Percentiles rank a stretch among this genome's conserved stretches.
phyloP scores from a whole-genome alignment of 2,113 vertebrate species.

The Cyanistes caeruleus region DNA sequence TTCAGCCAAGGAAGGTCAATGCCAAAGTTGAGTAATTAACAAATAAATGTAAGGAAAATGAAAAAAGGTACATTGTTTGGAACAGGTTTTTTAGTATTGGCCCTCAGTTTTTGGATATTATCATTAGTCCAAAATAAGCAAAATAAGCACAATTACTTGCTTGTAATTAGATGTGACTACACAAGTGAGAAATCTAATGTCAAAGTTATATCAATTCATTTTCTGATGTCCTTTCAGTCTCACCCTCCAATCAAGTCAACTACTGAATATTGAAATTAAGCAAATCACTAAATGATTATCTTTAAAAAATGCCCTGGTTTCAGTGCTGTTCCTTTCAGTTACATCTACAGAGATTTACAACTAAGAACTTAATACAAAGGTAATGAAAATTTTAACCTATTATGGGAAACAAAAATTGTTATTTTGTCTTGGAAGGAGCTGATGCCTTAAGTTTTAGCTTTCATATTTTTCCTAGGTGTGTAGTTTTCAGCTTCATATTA shows the following conservation, averaged over 20 bases:
- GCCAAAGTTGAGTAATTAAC: not conserved
- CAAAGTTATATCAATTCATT: not conserved
- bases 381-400: not conserved
- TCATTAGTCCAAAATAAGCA: not conserved
- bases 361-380: not conserved
- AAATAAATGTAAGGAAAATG: not conserved
- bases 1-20: not conserved
- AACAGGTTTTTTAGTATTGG: not conserved
- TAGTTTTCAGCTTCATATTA: no score
- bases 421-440: not conserved
- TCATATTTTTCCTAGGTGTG: no score
- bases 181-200: not conserved
- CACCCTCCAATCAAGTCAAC: not conserved
- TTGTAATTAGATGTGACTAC: not conserved
- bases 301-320: not conserved
- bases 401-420: not conserved
- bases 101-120: not conserved
- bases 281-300: not conserved
- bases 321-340: not conserved
- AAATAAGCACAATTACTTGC: not conserved
- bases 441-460: no score
- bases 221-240: not conserved
- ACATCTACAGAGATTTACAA: not conserved
- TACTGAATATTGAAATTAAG: not conserved
- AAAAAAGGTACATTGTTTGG: not conserved